Evolutionary conservation across 2,888 invertebrate species (phyloP), one percentile per base, ranked within the genome.

Genomic region (Nymphalis polychloros): DNA sequence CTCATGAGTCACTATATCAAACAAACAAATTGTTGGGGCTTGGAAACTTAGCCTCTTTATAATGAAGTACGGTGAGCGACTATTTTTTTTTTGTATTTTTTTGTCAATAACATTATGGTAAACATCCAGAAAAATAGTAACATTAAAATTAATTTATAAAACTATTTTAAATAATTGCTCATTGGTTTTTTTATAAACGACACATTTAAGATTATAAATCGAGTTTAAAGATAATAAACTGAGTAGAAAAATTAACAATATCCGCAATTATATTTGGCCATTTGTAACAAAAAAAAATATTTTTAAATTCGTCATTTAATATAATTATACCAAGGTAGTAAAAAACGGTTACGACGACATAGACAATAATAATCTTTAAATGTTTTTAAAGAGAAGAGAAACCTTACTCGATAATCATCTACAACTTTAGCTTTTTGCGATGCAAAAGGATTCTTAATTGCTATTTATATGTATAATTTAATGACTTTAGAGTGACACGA

Each of bases 1-100:
- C 83, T 81, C 76, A 79, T 77, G 87, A 88, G 82, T 88, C 88
- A 90, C 68, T 71, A 47, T 49, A 62, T 55, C 49, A 67, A 70
- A 70, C 50, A 41, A 68, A 62, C 50, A 50, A 66, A 55, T 68
- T 57, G 67, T 66, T 61, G 60, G 66, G 61, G 62, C 27, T 48
- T 61, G 8, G 49, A 48, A 17, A 48, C 52, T 35, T 49, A 8
- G 48, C 13, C n/a, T n/a, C 41, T n/a, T 48, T 59, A 46, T 66
- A 35, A 47, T 17, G 55, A 19, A 13, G 16, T 13, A 16, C n/a
- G 23, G 23, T 62, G 48, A 55, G 2, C 23, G 41, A n/a, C 19
- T 31, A 52, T 23, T 31, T 55, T 17, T n/a, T 13, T 19, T 57
- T 35, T 23, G 8, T 35, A 2, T 8, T 5, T 57, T n/a, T 35